Evolutionary conservation across 2,888 invertebrate genomes (phyloP).

Genomic region (Pristionchus japonicus): DNA sequence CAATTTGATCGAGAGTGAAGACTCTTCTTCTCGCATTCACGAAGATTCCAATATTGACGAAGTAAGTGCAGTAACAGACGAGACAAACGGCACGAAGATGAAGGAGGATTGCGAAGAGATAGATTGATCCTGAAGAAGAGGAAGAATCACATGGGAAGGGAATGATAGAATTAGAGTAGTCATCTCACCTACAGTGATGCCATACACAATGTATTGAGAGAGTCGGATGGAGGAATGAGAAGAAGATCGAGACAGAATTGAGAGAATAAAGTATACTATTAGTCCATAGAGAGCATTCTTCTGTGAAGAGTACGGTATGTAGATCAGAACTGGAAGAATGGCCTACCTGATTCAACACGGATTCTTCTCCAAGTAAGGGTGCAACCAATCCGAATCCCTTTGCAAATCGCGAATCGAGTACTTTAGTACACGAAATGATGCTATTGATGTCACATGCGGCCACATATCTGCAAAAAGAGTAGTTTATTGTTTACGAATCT

Average conservation of each 20-base stretch:
- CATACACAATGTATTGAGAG: not conserved
- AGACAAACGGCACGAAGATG: conserved; percentile 36
- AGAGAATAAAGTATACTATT: not conserved
- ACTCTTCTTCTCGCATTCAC: conserved; percentile 16
- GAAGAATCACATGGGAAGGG: not conserved
- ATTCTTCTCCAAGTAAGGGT: conserved; percentile 22
- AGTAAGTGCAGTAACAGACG: conserved; percentile 38
- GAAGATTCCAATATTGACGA: conserved; percentile 29
- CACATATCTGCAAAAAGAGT: conserved; percentile 28
- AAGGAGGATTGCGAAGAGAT: conserved; percentile 39
- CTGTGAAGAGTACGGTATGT: conserved; percentile 9
- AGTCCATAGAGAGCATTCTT: conserved; percentile 44
- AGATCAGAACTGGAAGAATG: not conserved
- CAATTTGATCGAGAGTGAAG: not conserved
- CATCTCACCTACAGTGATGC: not conserved
- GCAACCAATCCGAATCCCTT: conserved; percentile 37
- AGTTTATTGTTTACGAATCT: not conserved
- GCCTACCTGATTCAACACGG: conserved; percentile 25
- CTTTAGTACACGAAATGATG: conserved; percentile 35
- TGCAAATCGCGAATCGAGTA: conserved; percentile 26
- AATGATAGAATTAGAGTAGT: not conserved
- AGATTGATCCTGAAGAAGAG: conserved; percentile 24
- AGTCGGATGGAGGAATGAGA: not conserved
- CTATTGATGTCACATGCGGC: conserved; percentile 36
- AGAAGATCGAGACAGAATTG: not conserved